Evolutionary conservation across 2,888 invertebrate genomes (phyloP).

Genomic region (Meganola albula): DNA sequence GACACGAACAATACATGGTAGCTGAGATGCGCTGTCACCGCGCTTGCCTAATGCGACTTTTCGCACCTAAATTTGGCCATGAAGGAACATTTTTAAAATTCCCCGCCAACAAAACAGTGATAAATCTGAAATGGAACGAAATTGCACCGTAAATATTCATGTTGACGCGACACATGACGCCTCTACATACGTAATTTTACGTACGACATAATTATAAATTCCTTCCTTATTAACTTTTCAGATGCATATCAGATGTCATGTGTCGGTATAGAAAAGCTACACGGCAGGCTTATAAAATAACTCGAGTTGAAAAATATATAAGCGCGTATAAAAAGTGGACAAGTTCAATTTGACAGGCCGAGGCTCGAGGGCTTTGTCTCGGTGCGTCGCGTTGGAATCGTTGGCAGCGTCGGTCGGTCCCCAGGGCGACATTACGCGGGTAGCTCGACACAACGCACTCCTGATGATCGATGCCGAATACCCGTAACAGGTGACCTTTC

Average conservation of each 20-base stretch:
- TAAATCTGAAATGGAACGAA: slow-evolving; percentile 65
- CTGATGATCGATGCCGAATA: slow-evolving; percentile 75
- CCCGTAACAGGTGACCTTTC: slow-evolving; percentile 76
- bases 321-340: slow-evolving; percentile 46
- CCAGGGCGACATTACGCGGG: slow-evolving; percentile 68
- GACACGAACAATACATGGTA: slow-evolving; percentile 70
- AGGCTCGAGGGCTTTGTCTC: slow-evolving; percentile 60
- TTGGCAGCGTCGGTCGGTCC: slow-evolving; percentile 54
- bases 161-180: slow-evolving; percentile 47
- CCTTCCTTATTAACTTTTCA: slow-evolving; percentile 60
- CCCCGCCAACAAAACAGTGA: slow-evolving; percentile 55
- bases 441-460: slow-evolving; percentile 66
- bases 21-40: slow-evolving; percentile 68
- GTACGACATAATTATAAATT: slow-evolving; percentile 60
- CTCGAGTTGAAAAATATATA: slow-evolving; percentile 50
- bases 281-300: slow-evolving; percentile 36
- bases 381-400: slow-evolving; percentile 44
- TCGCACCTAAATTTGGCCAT: slow-evolving; percentile 57
- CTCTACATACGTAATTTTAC: slow-evolving; percentile 37
- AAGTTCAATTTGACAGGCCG: slow-evolving; percentile 57
- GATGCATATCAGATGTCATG: slow-evolving; percentile 42
- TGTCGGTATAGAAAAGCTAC: slow-evolving; percentile 32
- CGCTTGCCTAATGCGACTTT: slow-evolving; percentile 34
- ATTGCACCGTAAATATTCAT: slow-evolving; percentile 73
- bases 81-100: slow-evolving; percentile 63